phyloP scores from a whole-genome alignment of 2,888 invertebrate species.

The Eubasilissa splendida region DNA sequence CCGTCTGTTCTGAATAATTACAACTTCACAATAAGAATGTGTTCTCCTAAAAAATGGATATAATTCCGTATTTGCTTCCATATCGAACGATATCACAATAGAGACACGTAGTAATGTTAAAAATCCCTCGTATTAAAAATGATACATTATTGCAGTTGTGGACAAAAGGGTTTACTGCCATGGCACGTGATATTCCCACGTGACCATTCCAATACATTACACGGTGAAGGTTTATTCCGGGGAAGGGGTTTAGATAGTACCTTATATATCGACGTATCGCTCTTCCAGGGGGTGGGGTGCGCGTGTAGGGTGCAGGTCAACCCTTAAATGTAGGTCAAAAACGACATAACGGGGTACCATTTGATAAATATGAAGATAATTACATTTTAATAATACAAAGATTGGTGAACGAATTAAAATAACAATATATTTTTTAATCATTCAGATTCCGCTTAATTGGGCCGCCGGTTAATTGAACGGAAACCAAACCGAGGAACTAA shows the following conservation, averaged over 20 bases:
- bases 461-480: too few species aligned
- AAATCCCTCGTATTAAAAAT: neutral
- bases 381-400: too few species aligned
- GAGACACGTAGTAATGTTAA: neutral
- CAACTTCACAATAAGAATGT: too few species aligned
- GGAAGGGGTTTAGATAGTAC: neutral
- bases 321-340: slow-evolving; percentile 4
- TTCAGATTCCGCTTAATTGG: too few species aligned
- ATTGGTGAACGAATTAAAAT: too few species aligned
- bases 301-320: neutral
- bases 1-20: too few species aligned
- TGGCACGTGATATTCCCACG: slow-evolving; percentile 27
- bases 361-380: too few species aligned
- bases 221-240: neutral
- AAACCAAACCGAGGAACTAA: too few species aligned
- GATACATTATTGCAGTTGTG: neutral
- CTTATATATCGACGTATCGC: neutral
- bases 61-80: too few species aligned
- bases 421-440: too few species aligned
- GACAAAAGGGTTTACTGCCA: neutral
- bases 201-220: slow-evolving; percentile 13
- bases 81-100: neutral
- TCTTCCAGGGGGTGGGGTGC: neutral
- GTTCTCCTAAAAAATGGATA: too few species aligned
- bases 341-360: too few species aligned